A percentile compares a stretch with the other conserved stretches of the same genome.
Evolutionary conservation across 2,113 vertebrate genomes (phyloP).

Genomic region (Siphamia tubifer): DNA sequence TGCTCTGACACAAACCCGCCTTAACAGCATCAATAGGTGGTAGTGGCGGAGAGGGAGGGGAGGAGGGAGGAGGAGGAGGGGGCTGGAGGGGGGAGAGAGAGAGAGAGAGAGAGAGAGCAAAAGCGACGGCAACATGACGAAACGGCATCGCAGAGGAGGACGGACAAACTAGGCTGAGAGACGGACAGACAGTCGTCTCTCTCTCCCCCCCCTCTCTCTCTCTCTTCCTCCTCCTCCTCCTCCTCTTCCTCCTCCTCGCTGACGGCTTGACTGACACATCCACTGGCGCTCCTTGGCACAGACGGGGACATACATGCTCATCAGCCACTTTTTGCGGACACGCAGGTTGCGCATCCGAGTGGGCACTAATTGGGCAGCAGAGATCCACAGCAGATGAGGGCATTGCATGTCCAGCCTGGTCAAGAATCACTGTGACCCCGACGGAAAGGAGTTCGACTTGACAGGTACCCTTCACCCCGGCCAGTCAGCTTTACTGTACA

Average conservation of each 20-base stretch:
- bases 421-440: slow-evolving; percentile 79
- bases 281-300: slow-evolving; percentile 50
- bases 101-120: too few relatives aligned
- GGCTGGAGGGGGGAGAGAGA: neutral
- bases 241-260: slow-evolving; percentile 40
- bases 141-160: slow-evolving; percentile 69
- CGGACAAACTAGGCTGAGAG: slow-evolving; percentile 72
- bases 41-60: slow-evolving; percentile 14
- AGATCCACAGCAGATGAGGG: slow-evolving; percentile 63
- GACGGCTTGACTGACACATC: slow-evolving; percentile 80
- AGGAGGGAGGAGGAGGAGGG: neutral
- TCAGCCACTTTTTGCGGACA: slow-evolving; percentile 66
- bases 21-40: slow-evolving; percentile 69
- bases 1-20: slow-evolving; percentile 71
- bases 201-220: neutral
- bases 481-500: slow-evolving; percentile 35
- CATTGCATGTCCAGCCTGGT: slow-evolving; percentile 73
- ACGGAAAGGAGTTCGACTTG: slow-evolving; percentile 75
- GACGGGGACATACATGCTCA: slow-evolving; percentile 65
- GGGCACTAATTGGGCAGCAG: slow-evolving; percentile 71
- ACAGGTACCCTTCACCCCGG: slow-evolving; percentile 80
- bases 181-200: slow-evolving; percentile 53
- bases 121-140: slow-evolving; percentile 77
- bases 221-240: neutral
- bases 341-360: slow-evolving; percentile 68